Evolutionary conservation across 2,797 vertebrate species (phyloP), one percentile per base, ranked within the genome.

Genomic region (Aulostomus chinensis): DNA sequence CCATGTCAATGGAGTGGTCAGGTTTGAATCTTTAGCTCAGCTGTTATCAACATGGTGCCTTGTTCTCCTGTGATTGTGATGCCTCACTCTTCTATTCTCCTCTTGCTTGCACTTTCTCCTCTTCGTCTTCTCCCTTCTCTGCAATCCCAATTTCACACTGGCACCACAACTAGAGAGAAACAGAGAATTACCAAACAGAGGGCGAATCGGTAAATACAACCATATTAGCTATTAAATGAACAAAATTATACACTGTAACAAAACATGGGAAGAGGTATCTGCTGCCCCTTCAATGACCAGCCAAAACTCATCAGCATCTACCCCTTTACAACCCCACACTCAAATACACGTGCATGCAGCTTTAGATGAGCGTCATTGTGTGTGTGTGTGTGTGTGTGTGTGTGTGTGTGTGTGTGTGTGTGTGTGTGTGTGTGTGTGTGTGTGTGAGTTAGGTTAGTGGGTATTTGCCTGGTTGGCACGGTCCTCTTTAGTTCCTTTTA

Each of bases 401-500:
- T 48, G 68, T 64, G 11, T 9, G 47, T 20, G 50, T 50, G 32
- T 66, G 62, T 64, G 61, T 47, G 53, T 64, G 31, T 48, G 68
- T 53, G 57, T 47, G 51, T 49, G 43, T 59, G 52, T 64, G 11
- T 9, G 47, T 20, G 50, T 50, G 32, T 66, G 62, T 64, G 61
- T 47, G 53, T 64, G 31, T 48, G 68, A 20, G 52, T 52, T 32
- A 62, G 58, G 72, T 60, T 40, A 57, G 68, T 40, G 54, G 69
- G 76, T 76, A 65, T 68, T 4, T 59, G 64, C 41, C 39, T 70
- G 75, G 69, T 64, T 76, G 75, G 79, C 76, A 75, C 48, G 63
- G 64, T 70, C 80, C 78, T 71, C 58, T 80, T 81, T 71, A 71
- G 78, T 62, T 86, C 76, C 68, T 71, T 78, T 83, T 74, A 74